Evolutionary conservation across 2,888 invertebrate genomes (phyloP), one percentile per base, ranked within the genome.

Genomic region (Pachliopta kotzebuea): DNA sequence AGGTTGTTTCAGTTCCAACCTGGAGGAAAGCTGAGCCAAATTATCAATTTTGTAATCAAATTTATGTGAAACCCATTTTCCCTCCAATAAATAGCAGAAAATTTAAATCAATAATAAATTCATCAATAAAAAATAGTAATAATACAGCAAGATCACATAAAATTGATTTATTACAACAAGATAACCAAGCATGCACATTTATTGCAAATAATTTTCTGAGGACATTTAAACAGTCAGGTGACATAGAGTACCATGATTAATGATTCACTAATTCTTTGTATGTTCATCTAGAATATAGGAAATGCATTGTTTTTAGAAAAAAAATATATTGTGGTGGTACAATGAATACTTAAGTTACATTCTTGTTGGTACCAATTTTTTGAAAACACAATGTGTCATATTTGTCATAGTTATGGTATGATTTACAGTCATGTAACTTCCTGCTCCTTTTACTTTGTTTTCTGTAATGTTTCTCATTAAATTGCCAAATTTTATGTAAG

Each of bases 11-110:
- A 0, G 81, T 88, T 31, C 90, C 90, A 0, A 74, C 77, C 8
- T 91, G 91, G 91, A 78, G 91, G 91, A 78, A 75, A 62, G 80
- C 86, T 0, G 84, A 83, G 66, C 73, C 69, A 53, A 71, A 73
- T 67, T 82, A 80, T 71, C 74, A 74, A 66, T 74, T 72, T 65
- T 80, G 78, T 68, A 65, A 71, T n/a, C 71, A 74, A 60, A 69
- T 45, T 4, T 18, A 18, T 45, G 14, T 57, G 11, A 54, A 62
- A 21, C n/a, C 53, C 56, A 49, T 56, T 53, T 20, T 66, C 9
- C 65, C 65, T 53, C 64, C 65, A n/a, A 56, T 65, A 17, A 59
- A 67, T 26, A 67, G 67, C 67, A 76, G 63, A 64, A 72, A 78
- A 59, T 75, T 75, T 52, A 71, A 74, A 63, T 68, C 77, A 21